Percentiles rank a stretch among this genome's conserved stretches.
These are phyloP conservation scores for Mus spretus DNA, from an alignment of 2,797 vertebrate species.

Conservation along the genomic window DNA sequence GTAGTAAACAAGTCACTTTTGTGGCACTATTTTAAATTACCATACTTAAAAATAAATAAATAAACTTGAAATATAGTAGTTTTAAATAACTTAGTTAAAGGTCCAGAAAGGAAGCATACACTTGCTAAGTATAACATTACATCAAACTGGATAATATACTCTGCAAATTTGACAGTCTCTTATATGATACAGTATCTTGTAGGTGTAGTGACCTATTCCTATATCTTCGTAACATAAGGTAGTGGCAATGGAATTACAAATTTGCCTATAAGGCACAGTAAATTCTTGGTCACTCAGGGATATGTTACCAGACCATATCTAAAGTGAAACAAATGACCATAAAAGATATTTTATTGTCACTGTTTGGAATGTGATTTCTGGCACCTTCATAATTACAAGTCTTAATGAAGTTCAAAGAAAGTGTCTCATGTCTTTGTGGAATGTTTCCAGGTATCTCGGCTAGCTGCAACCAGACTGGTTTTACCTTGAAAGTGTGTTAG, in stretches of 20 bases:
- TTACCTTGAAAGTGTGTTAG: background rate
- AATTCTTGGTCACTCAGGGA: too few species aligned
- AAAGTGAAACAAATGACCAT: background rate
- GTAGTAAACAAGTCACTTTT: background rate
- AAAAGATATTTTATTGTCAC: background rate
- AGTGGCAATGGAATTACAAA: too few species aligned
- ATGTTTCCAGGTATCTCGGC: background rate
- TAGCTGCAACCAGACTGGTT: background rate
- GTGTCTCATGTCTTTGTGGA: background rate
- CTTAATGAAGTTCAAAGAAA: background rate
- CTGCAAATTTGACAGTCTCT: background rate
- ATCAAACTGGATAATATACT: background rate
- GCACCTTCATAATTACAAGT: background rate
- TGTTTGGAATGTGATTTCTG: background rate
- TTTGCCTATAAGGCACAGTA: background rate
- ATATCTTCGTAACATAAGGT: background rate
- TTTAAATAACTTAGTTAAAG: background rate
- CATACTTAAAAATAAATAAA: background rate
- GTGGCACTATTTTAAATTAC: background rate
- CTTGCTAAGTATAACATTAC: background rate
- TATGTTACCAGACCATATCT: background rate
- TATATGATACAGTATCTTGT: background rate
- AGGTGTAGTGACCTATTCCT: too few species aligned
- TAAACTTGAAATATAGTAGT: background rate
- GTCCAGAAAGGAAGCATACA: background rate